Evolutionary conservation across 2,797 vertebrate genomes (phyloP), one percentile per base, ranked within the genome.

Genomic region (Myotis findleyi): DNA sequence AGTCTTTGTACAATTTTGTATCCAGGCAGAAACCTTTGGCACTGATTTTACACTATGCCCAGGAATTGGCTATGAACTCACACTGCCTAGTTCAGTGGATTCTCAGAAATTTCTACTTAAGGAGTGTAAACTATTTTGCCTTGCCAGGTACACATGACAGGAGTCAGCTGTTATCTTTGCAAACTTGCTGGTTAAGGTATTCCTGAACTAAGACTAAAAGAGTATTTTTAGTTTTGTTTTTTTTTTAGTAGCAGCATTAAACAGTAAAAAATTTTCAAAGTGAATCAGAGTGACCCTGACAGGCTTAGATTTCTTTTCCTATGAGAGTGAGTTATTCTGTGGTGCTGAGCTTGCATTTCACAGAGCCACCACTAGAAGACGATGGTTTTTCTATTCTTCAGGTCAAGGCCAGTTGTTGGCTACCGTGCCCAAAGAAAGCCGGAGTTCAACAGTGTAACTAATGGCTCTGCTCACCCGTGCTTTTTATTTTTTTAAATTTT

Each of bases 121-220:
- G 92, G 93, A 27, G 64, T 21, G 80, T 97, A 95, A 97, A 86
- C 18, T 94, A 92, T 96, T 71, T 97, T 96, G 95, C 88, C 96
- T 95, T 83, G 47, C 83, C 77, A 84, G 79, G n/a, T 95, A 75
- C 66, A 79, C 36, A 17, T 79, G 81, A 69, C 5, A 92, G 66
- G 55, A 96, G 94, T 55, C 87, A 93, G 81, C 85, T 93, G 91
- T 97, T 97, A 69, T 71, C 66, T 97, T 89, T 94, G 44, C 73
- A 96, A 33, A 90, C 73, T 88, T 95, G n/a, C 64, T 90, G 55
- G 66, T 79, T 64, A 88, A 93, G 38, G 68, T 96, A 51, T 92
- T 86, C 36, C 33, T 55, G 25, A 88, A 93, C 69, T 97, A 94
- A 97, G 94, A 89, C 66, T 9, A 17, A 96, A 95, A 49, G n/a